Evolutionary conservation across 2,797 vertebrate genomes (phyloP), one percentile per base, ranked within the genome.

Genomic region (Borostomias antarcticus): DNA sequence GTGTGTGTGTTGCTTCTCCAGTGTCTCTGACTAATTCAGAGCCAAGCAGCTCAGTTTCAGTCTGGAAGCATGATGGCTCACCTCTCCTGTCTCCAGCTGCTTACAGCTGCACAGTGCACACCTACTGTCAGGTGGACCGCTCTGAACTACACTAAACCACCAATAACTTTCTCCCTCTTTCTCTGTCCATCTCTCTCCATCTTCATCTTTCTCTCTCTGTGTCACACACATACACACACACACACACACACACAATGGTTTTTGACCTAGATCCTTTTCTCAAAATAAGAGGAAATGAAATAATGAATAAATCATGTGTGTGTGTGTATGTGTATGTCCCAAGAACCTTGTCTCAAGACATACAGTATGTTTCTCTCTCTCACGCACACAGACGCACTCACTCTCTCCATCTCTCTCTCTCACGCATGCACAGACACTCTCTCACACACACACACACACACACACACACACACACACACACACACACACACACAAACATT

Each of bases 21-120:
- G 66, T 76, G 63, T 66, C 79, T 73, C 76, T 81, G 76, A 78
- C 73, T 81, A 76, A 81, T 81, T 81, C 65, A 81, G 64, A 73
- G 68, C 62, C n/a, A n/a, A n/a, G n/a, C n/a, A n/a, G 73, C 63
- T 48, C 53, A 40, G 69, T 72, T 73, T 78, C 79, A 78, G 75
- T 73, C 73, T 68, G n/a, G n/a, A 37, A 37, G 35, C 7, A 37
- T 8, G 35, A 37, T 8, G 35, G 35, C n/a, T n/a, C n/a, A n/a
- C n/a, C n/a, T n/a, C n/a, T n/a, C n/a, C n/a, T n/a, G n/a, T n/a
- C n/a, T n/a, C n/a, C n/a, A n/a, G n/a, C n/a, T n/a, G n/a, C n/a
- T n/a, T n/a, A n/a, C n/a, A n/a, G n/a, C n/a, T n/a, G n/a, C n/a
- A n/a, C n/a, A n/a, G n/a, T n/a, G n/a, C n/a, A n/a, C n/a, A n/a